Evolutionary conservation across 2,113 vertebrate genomes (phyloP), one percentile per base, ranked within the genome.

Genomic region (Ia io): DNA sequence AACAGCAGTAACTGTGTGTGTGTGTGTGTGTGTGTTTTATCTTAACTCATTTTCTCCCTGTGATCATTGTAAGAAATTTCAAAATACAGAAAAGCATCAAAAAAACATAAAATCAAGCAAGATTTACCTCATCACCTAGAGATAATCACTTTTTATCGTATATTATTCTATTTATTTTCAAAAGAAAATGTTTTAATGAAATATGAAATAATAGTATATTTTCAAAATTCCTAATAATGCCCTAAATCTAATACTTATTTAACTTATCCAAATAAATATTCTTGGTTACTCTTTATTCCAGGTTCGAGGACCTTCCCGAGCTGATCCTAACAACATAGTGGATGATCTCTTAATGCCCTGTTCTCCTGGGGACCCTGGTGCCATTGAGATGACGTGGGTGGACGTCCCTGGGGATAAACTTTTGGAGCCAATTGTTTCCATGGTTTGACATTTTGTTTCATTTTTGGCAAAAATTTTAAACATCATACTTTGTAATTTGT

Each of bases 361-460:
- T 94, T 99, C 99, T 94, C 99, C 99, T 6, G 99, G 99, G 1
- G 99, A 99, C 95, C 98, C 99, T 56, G 98, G 96, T 22, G 99
- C 99, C 49, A 4, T 97, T 82, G 99, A 99, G 97, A 99, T 99
- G 99, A 99, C 99, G 0, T 99, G 99, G 99, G 99, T 99, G 98
- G 99, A 99, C 0, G 99, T 99, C 37, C 99, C 99, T 76, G 98
- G 99, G 53, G 99, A 99, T 96, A 99, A 99, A 94, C 99, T 99
- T 89, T 51, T 99, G 98, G 99, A 99, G 94, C 99, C 99, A 73
- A 49, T 99, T 69, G 99, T 99, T 96, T 98, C 92, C 97, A 99
- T 99, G 99, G 99, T 99, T 92, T 96, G 99, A 91, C 71, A 84
- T 93, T 63, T 92, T 93, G 28, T 87, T 88, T 88, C 7, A 65